Percentiles rank a stretch among this genome's conserved stretches.
Evolutionary conservation across 2,797 vertebrate species (phyloP).

Genomic region (Myiotriccus ornatus): DNA sequence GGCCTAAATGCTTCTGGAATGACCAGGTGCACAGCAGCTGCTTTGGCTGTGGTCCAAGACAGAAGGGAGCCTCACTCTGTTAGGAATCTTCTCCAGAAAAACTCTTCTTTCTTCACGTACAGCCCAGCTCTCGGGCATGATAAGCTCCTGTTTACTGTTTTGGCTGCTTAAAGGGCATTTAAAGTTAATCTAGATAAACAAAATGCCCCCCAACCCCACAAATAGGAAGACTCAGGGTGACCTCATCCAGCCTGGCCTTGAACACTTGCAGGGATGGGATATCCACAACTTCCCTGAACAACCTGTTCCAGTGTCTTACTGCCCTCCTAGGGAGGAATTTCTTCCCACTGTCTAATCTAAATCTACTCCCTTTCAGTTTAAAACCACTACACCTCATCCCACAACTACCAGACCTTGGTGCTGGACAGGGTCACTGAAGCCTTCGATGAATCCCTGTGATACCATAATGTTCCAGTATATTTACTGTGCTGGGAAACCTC

Average conservation of each 20-base stretch:
- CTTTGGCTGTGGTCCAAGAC: not conserved
- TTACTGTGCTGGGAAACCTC: not conserved
- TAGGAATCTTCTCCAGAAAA: not conserved
- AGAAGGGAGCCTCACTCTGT: not conserved
- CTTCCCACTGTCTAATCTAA: not conserved
- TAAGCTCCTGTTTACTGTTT: not conserved
- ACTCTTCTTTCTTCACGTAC: not conserved
- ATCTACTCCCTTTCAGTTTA: not conserved
- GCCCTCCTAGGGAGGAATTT: not conserved
- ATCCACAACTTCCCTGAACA: accelerated
- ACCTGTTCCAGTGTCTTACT: accelerated
- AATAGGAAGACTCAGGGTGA: not conserved
- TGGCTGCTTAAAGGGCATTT: not conserved
- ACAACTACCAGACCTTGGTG: not conserved
- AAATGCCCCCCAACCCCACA: accelerated
- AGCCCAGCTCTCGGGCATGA: not conserved
- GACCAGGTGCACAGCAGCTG: not conserved
- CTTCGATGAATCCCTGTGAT: not conserved
- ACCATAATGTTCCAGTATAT: not conserved
- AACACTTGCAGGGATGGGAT: accelerated
- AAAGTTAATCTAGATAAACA: not conserved
- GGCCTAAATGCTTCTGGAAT: not conserved
- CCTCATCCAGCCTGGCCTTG: accelerated
- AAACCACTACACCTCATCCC: not conserved
- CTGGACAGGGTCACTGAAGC: not conserved